Percentiles rank a stretch among this genome's conserved stretches.
Evolutionary conservation across 2,797 vertebrate species (phyloP).

Genomic region (Tauraco hartlaubi): DNA sequence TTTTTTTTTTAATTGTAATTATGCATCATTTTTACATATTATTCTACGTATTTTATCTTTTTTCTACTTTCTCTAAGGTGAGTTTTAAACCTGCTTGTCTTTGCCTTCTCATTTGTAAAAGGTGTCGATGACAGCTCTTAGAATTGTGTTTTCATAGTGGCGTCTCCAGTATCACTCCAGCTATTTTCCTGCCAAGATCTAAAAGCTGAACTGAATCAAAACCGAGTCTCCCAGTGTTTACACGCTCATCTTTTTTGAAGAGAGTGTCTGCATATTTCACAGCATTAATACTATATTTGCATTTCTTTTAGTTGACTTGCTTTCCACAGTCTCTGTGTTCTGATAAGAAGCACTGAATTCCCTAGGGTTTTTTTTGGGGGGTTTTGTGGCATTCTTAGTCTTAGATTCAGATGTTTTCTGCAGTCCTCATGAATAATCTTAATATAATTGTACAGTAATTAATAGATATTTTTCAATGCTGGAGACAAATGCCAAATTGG

Average conservation of each 20-base stretch:
- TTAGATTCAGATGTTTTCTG: background rate
- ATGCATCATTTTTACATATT: background rate
- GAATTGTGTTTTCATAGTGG: background rate
- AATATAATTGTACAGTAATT: background rate
- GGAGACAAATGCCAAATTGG: background rate
- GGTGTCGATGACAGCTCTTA: background rate
- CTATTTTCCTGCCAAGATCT: background rate
- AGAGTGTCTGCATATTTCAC: accelerated
- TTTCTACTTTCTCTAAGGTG: background rate
- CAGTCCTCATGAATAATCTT: background rate
- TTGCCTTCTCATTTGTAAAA: background rate
- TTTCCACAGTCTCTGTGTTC: background rate
- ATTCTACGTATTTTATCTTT: background rate
- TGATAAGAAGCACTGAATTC: background rate
- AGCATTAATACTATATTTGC: background rate
- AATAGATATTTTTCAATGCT: background rate
- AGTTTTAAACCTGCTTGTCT: background rate
- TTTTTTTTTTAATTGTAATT: background rate
- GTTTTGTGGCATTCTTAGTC: background rate
- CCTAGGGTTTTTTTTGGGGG: background rate
- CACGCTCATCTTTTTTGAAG: background rate
- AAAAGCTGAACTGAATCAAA: background rate
- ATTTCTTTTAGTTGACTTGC: background rate
- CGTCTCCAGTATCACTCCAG: background rate
- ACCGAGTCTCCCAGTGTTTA: background rate